Conservation (phyloP, 2,888 invertebrate species). For the Callyntrura guangdongensis region DNA sequence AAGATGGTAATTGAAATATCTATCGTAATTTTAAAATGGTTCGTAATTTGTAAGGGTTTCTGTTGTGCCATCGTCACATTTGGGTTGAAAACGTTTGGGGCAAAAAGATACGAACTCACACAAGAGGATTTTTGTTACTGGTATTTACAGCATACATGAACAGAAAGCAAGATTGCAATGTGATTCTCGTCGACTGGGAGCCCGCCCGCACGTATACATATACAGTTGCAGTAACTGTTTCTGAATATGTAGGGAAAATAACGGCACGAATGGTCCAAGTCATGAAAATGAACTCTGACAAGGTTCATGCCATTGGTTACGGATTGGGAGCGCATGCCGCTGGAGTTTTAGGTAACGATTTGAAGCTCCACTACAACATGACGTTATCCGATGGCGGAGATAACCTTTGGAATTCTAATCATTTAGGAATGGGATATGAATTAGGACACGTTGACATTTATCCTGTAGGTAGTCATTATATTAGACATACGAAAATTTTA, state of each 20-base stretch:
- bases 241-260: slow-evolving; percentile 80
- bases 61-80: too few relatives aligned
- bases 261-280: slow-evolving; percentile 75
- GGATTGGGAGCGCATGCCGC: slow-evolving; percentile 80
- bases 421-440: slow-evolving; percentile 80
- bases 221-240: slow-evolving; percentile 80
- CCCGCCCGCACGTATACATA: slow-evolving; percentile 81
- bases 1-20: slow-evolving; percentile 64
- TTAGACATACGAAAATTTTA: too few relatives aligned
- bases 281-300: slow-evolving; percentile 74
- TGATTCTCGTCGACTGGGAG: slow-evolving; percentile 83
- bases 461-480: slow-evolving; percentile 56
- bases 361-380: slow-evolving; percentile 67
- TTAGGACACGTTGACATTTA: slow-evolving; percentile 77
- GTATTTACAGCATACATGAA: slow-evolving; percentile 70
- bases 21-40: not conserved
- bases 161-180: slow-evolving; percentile 76
- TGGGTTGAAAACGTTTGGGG: too few relatives aligned
- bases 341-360: slow-evolving; percentile 82
- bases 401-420: slow-evolving; percentile 80
- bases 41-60: too few relatives aligned
- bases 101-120: too few relatives aligned
- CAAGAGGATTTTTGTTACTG: too few relatives aligned
- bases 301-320: slow-evolving; percentile 83
- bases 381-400: slow-evolving; percentile 76